Base-by-base conservation (phyloP, 1,140 invertebrate species). In the Procambarus clarkii region DNA sequence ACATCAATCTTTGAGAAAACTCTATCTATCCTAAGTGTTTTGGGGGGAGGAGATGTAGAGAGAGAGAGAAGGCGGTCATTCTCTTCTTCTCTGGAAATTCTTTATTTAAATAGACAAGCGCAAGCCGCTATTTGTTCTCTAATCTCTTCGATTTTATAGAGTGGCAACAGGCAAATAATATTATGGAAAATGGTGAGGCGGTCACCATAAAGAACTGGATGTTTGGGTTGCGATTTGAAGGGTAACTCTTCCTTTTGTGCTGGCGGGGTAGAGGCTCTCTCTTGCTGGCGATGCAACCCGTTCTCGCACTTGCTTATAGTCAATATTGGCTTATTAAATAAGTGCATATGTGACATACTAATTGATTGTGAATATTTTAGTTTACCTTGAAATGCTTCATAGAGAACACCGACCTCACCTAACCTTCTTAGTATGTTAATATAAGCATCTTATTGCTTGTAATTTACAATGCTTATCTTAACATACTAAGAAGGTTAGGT, bases 21-120 rank as follows among this genome's bases (percentile, higher is more conserved):
- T 88, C 87, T 82, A 88, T 88, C 87, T 88, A 74, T 88, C 87
- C 79, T 88, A 88, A 88, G 87, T 88, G 87, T 88, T 88, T 88
- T 15, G 58, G 45, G 60, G 69, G 69, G 69, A 74, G 24, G 69
- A 24, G 21, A 13, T 5, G n/a, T 4, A 11, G 45, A 54, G 15
- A 0, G 44, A 58, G 46, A 21, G 79, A 34, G 54, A 48, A 45
- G 46, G 13, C n/a, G 48, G 8, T 58, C 11, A 0, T 34, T 21
- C n/a, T 34, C 69, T 74, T 21, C 69, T 34, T 11, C 69, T n/a
- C 4, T 18, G 8, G 21, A 18, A 11, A 64, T 64, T 11, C 15
- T 64, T 64, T 64, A 64, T 64, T 64, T 15, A 64, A 0, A 4
- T 18, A 64, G 15, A 64, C 4, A 18, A 64, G 13, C 18, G 15